Percentiles rank a stretch among this genome's conserved stretches.
Conservation (phyloP, 2,888 invertebrate genomes). For the Eristalis intricaria region DNA sequence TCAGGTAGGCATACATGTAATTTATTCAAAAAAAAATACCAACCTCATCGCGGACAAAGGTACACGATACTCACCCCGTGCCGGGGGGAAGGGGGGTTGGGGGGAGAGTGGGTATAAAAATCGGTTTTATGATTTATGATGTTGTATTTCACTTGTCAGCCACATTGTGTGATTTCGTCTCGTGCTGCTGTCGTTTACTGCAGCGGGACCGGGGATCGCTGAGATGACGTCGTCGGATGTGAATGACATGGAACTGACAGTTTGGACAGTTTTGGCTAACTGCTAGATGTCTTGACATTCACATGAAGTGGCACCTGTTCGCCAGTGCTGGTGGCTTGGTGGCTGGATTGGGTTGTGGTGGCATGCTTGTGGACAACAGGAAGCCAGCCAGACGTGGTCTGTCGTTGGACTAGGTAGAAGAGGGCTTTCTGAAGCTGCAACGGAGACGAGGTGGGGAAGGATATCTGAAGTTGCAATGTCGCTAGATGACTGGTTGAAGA, state of each 20-base stretch:
- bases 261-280: conserved; percentile 70
- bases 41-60: conserved; percentile 29
- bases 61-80: conserved; percentile 26
- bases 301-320: conserved; percentile 55
- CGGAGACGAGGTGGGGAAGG: too few relatives aligned
- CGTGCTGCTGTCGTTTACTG: conserved; percentile 45
- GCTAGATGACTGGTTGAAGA: too few relatives aligned
- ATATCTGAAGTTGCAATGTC: too few relatives aligned
- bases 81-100: not conserved
- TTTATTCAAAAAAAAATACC: conserved; percentile 63
- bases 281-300: conserved; percentile 47
- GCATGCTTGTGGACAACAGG: not conserved
- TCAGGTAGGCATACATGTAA: conserved; percentile 70
- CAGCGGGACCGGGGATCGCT: conserved; percentile 11
- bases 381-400: not conserved
- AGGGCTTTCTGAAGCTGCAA: too few relatives aligned
- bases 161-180: conserved; percentile 62
- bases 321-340: not conserved
- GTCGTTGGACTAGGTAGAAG: not conserved
- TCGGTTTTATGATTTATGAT: conserved; percentile 68
- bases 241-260: conserved; percentile 70
- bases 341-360: not conserved
- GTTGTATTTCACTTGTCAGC: conserved; percentile 69
- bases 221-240: conserved; percentile 49
- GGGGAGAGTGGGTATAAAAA: not conserved